Evolutionary conservation across 2,113 vertebrate genomes (phyloP), one percentile per base, ranked within the genome.

Genomic region (Mesocricetus auratus): DNA sequence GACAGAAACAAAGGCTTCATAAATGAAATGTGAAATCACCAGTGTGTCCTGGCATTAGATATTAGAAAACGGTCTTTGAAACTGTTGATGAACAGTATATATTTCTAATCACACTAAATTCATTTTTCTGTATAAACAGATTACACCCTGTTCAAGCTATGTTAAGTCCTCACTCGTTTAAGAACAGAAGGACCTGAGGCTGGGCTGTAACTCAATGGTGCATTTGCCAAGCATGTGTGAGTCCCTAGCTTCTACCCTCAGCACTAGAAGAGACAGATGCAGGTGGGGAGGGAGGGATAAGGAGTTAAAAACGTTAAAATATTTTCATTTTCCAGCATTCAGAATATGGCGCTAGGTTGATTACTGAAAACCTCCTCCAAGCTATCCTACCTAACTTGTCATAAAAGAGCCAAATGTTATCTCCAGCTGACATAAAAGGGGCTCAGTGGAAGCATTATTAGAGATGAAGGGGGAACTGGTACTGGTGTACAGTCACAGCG

Each of bases 101-200:
- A 71, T 97, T 93, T 74, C 8, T 91, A 95, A 78, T n/a, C 42
- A 26, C 39, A 73, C 17, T 42, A 64, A 68, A 68, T 74, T 94
- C 9, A 45, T 1, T 83, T 15, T 21, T 69, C 2, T 56, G 15
- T 71, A 74, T 45, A 93, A 26, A 88, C 0, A 82, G 24, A 89
- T 50, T 50, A 36, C 47, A 79, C 0, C 31, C 42, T 95, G 6
- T 26, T 82, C 3, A 73, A 64, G 73, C 68, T 71, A 68, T 53
- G 24, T 31, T 31, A 86, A 26, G 42, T 19, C 91, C 29, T 85
- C 66, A 93, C 29, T 85, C 53, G 1, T 90, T 58, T 75, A 95
- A 58, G 45, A 94, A 90, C 56, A 64, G 7, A 19, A 56, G 22
- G 21, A 64, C 17, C 17, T 64, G 58, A 1, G 29, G 3, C 58